Evolutionary conservation across 2,888 invertebrate species (phyloP), one percentile per base, ranked within the genome.

Genomic region (Entomobrya proxima): DNA sequence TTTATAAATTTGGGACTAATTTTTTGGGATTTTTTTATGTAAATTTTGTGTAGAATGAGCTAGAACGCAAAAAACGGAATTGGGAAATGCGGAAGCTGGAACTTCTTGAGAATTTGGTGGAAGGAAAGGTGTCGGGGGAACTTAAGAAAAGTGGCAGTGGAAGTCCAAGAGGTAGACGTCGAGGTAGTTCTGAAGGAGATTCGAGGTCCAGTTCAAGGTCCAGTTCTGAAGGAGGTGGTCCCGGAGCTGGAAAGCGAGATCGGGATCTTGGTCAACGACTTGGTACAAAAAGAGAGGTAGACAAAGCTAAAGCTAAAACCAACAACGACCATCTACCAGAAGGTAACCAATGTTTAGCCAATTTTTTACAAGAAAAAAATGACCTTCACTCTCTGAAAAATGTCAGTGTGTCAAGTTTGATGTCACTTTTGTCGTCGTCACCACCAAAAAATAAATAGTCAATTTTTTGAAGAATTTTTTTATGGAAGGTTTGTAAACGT

Each of bases 11-110:
- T 35, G 37, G 52, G 24, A 77, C 24, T 32, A 50, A 52, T 44
- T 86, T 7, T 64, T 40, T 37, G n/a, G n/a, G n/a, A n/a, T n/a
- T 7, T 24, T 37, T 40, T 7, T 37, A 5, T 37, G 37, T 37
- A 7, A 11, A 37, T 37, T 7, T 24, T 37, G 79, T 85, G 27
- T 27, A 89, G 89, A 78, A 72, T 47, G 87, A 88, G 69, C 81
- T 89, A n/a, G 88, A 89, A 72, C 55, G 85, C 40, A 89, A 89
- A 69, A 78, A 84, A 21, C 67, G 87, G 5, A 77, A 76, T 47
- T 89, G 85, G 79, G 88, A 87, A 24, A 21, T 89, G 2, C 81
- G 82, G 2, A 50, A 72, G 32, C 50, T 79, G 3, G 83, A 67
- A 37, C 75, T 82, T 2, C 13, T 80, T 18, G 35, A 64, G 6